Evolutionary conservation across 1,140 invertebrate species (phyloP).

Genomic region (Stegodyphus mimosarum): DNA sequence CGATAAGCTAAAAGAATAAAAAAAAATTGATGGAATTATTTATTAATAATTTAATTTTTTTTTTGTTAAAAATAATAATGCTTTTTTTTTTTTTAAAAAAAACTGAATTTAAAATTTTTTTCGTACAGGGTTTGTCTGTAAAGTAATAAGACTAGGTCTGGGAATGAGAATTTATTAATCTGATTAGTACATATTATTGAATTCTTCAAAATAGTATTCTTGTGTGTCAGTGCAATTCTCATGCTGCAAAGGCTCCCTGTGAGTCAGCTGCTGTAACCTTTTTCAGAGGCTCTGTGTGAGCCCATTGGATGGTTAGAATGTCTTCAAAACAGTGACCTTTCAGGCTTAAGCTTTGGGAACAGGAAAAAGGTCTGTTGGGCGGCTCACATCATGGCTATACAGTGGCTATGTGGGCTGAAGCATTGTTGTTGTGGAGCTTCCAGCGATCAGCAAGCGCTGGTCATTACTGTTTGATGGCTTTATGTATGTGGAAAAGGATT

Average conservation of each 20-base stretch:
- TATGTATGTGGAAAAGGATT: not conserved
- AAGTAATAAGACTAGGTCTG: not conserved
- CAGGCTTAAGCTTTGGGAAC: not conserved
- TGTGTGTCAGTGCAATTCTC: not conserved
- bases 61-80: no score
- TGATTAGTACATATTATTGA: not conserved
- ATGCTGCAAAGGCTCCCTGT: not conserved
- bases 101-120: no score
- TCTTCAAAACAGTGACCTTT: not conserved
- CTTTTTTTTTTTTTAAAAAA: no score
- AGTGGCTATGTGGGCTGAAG: not conserved
- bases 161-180: not conserved
- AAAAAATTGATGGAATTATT: no score
- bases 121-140: not conserved
- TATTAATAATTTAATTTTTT: no score
- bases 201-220: not conserved
- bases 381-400: not conserved
- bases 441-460: not conserved
- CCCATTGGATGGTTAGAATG: no score
- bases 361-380: not conserved
- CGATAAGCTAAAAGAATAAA: no score
- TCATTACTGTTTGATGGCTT: not conserved
- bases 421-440: not conserved
- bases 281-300: not conserved
- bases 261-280: not conserved